Evolutionary conservation across 2,888 invertebrate genomes (phyloP), one percentile per base, ranked within the genome.

Genomic region (Asteroscopus sphinx): DNA sequence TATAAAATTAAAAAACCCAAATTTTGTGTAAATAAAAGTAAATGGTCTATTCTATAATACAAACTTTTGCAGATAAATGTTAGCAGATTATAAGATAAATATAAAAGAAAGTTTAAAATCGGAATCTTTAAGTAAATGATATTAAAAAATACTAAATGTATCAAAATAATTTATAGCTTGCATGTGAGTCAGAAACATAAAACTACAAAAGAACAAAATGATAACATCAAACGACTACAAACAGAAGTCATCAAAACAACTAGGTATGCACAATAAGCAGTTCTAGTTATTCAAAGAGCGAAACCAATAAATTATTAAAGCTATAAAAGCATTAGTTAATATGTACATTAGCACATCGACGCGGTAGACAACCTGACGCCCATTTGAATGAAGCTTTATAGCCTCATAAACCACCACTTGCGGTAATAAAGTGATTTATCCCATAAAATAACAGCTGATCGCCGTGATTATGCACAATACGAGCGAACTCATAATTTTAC

Each of bases 401-500:
- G 80, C 82, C 75, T 78, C 86, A 87, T 91, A 91, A 91, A 90
- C 84, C 84, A 80, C 82, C 84, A 85, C 84, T 87, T 83, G 85
- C 79, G 68, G 87, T 86, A 89, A 90, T 92, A 92, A 92, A 93
- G 86, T 88, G 88, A 90, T 91, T 89, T 89, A 88, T 88, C 86
- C 88, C 85, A 90, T 91, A 90, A 91, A 92, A 89, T 87, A 90
- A 89, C 92, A 93, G 91, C 91, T 93, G 93, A 93, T 91, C 86
- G 85, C 80, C 72, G 86, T 91, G 91, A 93, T 93, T 92, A 88
- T 90, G 85, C 82, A 89, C 89, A 93, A 93, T 92, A 90, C 91
- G 92, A 90, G 85, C 86, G 81, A 90, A 86, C 89, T 93, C 92
- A 93, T 94, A 93, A 94, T 93, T 94, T 94, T 94, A 94, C 94